A percentile compares a stretch with the other conserved stretches of the same genome.
phyloP scores from a whole-genome alignment of 2,113 vertebrate genomes.

The Pagrus major region DNA sequence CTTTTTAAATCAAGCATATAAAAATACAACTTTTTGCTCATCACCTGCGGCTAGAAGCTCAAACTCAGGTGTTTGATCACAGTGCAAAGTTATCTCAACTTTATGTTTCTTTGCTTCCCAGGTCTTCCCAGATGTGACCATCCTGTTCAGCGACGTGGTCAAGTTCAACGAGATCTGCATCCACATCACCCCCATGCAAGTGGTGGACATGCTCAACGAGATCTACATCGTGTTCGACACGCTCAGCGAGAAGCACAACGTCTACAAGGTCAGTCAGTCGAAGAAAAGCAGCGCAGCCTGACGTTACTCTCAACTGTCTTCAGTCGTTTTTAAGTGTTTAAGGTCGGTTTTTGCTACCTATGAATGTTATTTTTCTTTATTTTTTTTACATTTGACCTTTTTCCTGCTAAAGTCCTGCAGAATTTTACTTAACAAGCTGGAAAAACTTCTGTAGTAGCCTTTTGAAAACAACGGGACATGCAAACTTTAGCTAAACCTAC shows the following conservation, averaged over 20 bases:
- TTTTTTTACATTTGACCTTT: background rate
- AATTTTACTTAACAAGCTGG: no score
- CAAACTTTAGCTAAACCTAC: background rate
- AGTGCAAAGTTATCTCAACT: no score
- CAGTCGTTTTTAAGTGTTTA: background rate
- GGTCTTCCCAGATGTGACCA: conserved; percentile 86
- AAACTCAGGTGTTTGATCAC: no score
- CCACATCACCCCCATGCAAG: conserved; percentile 86
- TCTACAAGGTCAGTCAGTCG: conserved; percentile 78
- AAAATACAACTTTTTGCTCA: no score
- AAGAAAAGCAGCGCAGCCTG: background rate
- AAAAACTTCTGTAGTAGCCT: background rate
- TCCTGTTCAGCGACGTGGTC: conserved; percentile 86
- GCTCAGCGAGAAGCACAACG: conserved; percentile 86
- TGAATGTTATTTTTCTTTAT: no score
- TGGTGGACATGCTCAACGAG: conserved; percentile 87
- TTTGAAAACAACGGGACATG: no score
- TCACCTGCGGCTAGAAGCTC: no score
- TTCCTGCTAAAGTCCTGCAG: background rate
- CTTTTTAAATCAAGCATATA: no score
- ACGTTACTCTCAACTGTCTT: background rate
- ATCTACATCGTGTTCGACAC: conserved; percentile 86
- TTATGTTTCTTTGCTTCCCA: conserved; percentile 37
- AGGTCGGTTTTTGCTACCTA: background rate
- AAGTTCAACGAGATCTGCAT: conserved; percentile 87